Percentiles rank a stretch among this genome's conserved stretches.
Conservation (phyloP, 1,140 invertebrate species). For the Penaeus chinensis region DNA sequence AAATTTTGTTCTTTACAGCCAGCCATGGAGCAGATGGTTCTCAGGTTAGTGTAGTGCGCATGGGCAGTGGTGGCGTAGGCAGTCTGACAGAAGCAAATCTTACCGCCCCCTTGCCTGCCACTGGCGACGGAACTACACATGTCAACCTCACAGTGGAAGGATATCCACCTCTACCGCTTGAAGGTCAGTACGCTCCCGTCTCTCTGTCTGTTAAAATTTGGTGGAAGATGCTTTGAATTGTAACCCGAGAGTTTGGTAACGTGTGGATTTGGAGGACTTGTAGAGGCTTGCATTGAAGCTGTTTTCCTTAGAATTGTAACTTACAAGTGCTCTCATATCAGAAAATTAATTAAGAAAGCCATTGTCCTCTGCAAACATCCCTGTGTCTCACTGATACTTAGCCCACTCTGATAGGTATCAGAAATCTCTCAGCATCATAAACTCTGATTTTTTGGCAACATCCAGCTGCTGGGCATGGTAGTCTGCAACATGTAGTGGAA, state of each 20-base stretch:
- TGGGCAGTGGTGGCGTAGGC: constrained; percentile 65
- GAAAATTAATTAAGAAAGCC: too few species aligned
- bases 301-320: too few species aligned
- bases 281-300: too few species aligned
- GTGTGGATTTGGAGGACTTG: too few species aligned
- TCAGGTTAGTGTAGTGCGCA: constrained; percentile 70
- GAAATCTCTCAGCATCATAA: too few species aligned
- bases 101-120: constrained; percentile 16
- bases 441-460: too few species aligned
- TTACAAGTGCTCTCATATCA: too few species aligned
- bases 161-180: constrained; percentile 46
- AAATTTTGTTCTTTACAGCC: constrained; percentile 66
- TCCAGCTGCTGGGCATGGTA: too few species aligned
- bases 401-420: too few species aligned
- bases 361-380: too few species aligned
- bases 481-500: too few species aligned
- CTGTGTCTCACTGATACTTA: too few species aligned
- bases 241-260: neutral
- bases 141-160: constrained; percentile 63
- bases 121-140: constrained; percentile 58
- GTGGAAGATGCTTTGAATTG: neutral
- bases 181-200: constrained; percentile 24
- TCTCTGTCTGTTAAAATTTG: neutral
- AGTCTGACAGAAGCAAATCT: constrained; percentile 22
- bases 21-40: constrained; percentile 69